Conservation (phyloP, 2,113 vertebrate species). For the Camelus dromedarius region DNA sequence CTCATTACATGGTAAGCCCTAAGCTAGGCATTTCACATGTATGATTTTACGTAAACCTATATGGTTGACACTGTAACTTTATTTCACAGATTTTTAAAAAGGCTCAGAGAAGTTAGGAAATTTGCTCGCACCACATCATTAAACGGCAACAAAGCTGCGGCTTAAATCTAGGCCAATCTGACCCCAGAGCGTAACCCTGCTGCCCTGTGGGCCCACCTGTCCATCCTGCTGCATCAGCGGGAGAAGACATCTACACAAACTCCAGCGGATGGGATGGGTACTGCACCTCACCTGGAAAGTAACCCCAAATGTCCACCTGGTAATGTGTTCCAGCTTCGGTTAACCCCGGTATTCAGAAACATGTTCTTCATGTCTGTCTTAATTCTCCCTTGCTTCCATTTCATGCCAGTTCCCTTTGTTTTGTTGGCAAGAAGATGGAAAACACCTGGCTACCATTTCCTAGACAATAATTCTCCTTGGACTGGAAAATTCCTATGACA, state of each 20-base stretch:
- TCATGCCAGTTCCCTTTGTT: neutral
- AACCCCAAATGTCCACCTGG: neutral
- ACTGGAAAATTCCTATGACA: constrained; percentile 11
- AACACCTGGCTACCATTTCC: constrained; percentile 34
- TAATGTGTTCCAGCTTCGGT: neutral
- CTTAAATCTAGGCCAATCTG: neutral
- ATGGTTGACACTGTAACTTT: neutral
- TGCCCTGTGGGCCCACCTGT: neutral
- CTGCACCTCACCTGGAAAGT: neutral
- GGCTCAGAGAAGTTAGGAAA: neutral
- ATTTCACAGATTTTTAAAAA: neutral
- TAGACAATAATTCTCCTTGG: neutral
- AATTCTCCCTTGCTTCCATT: constrained; percentile 21
- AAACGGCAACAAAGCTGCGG: neutral
- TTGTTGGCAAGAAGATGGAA: constrained; percentile 41
- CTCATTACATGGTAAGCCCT: neutral
- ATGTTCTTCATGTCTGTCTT: neutral
- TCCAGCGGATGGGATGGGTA: too few species aligned
- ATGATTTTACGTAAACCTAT: neutral
- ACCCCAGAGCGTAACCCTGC: neutral
- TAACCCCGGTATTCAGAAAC: neutral
- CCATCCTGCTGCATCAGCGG: neutral
- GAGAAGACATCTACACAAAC: neutral
- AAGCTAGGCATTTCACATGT: neutral
- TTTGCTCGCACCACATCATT: neutral